Conservation (phyloP, 2,888 invertebrate genomes). For the Leucozona laternaria region DNA sequence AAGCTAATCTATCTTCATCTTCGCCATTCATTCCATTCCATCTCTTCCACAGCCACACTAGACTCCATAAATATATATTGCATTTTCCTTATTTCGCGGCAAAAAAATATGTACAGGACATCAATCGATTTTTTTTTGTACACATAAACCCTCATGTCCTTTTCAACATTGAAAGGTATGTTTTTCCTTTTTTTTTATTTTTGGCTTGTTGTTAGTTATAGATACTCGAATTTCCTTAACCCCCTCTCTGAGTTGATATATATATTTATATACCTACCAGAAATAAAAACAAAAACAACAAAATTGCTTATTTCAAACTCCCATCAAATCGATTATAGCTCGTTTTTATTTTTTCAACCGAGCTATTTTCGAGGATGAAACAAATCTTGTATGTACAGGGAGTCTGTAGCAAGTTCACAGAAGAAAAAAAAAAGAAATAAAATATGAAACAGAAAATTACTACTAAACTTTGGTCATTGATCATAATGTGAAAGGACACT, state of each 20-base stretch:
- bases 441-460: conserved; percentile 9
- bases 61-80: background rate
- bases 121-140: background rate
- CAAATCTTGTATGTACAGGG: background rate
- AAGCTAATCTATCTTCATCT: conserved; percentile 12
- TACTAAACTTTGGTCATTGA: conserved; percentile 33
- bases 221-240: background rate
- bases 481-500: conserved; percentile 37
- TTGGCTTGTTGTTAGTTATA: background rate
- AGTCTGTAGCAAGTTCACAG: background rate
- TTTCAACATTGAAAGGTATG: background rate
- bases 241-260: too few species aligned
- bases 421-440: background rate
- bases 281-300: background rate
- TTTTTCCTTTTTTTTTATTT: background rate
- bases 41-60: background rate
- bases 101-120: conserved; percentile 5
- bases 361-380: conserved; percentile 10
- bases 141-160: background rate
- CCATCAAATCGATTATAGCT: conserved; percentile 57
- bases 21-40: background rate
- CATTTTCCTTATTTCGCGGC: background rate
- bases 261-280: too few species aligned
- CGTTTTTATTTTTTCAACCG: conserved; percentile 29
- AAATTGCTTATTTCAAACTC: conserved; percentile 59